Conservation (phyloP, 2,797 vertebrate genomes). For the Lagodon rhomboides region DNA sequence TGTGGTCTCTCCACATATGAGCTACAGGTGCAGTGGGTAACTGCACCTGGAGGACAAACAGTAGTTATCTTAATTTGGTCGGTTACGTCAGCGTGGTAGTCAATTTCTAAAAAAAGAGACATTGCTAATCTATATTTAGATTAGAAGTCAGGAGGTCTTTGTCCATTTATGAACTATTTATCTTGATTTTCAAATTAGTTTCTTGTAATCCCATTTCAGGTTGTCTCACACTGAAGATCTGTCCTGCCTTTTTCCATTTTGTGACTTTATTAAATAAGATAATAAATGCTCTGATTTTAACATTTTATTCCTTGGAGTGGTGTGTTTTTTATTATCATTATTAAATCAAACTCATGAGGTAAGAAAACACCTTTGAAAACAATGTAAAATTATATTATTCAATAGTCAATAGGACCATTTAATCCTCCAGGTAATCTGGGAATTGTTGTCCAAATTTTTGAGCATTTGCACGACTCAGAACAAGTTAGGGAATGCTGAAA, state of each 20-base stretch:
- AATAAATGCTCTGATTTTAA: neutral
- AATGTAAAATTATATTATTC: too few species aligned
- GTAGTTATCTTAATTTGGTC: neutral
- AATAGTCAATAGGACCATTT: too few species aligned
- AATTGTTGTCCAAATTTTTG: too few species aligned
- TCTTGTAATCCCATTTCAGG: too few species aligned
- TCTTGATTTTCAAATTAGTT: neutral
- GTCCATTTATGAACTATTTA: neutral
- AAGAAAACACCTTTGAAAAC: neutral
- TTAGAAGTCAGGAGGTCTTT: neutral
- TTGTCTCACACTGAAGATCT: too few species aligned
- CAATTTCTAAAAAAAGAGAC: too few species aligned
- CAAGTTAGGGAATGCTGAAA: too few species aligned
- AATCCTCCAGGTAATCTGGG: neutral
- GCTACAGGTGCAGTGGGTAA: neutral
- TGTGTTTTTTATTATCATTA: too few species aligned
- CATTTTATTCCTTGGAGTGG: neutral
- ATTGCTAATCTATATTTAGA: neutral
- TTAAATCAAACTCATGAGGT: neutral
- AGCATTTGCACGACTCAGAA: too few species aligned
- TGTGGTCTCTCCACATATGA: neutral
- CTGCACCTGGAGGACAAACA: constrained; percentile 6
- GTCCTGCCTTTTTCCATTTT: neutral
- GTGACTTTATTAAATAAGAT: neutral
- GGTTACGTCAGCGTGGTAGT: neutral